phyloP scores from a whole-genome alignment of 2,113 vertebrate genomes.

The Neopipo cinnamomea region DNA sequence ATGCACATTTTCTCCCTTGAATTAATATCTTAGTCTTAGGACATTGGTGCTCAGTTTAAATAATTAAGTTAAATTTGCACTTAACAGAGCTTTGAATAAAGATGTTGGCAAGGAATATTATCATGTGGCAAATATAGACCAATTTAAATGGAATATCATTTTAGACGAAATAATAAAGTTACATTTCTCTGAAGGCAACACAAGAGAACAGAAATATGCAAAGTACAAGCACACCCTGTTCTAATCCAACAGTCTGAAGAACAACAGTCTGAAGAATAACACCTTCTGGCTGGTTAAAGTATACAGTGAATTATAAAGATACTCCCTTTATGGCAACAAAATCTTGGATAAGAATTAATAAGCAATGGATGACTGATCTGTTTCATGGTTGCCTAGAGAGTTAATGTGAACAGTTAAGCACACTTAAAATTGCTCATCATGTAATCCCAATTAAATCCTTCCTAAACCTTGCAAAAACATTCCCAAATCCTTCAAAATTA shows the following conservation, averaged over 20 bases:
- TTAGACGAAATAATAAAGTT: neutral
- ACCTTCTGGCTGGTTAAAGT: neutral
- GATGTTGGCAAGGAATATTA: neutral
- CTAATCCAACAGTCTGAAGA: neutral
- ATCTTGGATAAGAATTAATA: neutral
- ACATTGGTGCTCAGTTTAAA: neutral
- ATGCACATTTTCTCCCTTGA: neutral
- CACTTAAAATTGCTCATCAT: neutral
- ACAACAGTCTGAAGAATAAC: rapidly evolving
- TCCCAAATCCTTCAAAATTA: constrained; percentile 36
- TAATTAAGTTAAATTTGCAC: neutral
- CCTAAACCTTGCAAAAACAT: constrained; percentile 42
- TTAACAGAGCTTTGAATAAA: neutral
- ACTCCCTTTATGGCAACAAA: neutral
- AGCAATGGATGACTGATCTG: neutral
- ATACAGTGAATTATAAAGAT: neutral
- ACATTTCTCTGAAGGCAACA: neutral
- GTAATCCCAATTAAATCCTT: constrained; percentile 34
- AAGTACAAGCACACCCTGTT: neutral
- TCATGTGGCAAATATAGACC: neutral
- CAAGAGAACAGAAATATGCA: neutral
- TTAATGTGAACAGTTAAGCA: neutral
- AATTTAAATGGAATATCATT: neutral
- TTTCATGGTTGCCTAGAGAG: neutral
- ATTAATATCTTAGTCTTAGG: neutral